A percentile compares a stretch with the other conserved stretches of the same genome.
These are phyloP conservation scores for Gymnothorax javanicus DNA, from an alignment of 2,797 vertebrate species.

Conservation along the genomic window DNA sequence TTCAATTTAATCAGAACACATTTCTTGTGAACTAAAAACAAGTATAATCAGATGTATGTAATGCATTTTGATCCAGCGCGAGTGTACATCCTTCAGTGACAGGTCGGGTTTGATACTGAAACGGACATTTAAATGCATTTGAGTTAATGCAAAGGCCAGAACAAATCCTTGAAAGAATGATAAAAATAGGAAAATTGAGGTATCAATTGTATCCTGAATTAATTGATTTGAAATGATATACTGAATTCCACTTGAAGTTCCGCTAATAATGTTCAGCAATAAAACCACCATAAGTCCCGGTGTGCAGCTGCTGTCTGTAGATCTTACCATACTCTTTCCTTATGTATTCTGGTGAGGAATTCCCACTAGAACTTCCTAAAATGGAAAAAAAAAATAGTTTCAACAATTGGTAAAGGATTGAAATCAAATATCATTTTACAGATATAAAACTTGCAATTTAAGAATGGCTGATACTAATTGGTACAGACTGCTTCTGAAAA, in stretches of 20 bases:
- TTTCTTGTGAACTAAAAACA: no score
- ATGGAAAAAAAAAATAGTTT: conserved; percentile 35
- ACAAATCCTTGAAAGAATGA: neutral
- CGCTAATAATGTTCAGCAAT: neutral
- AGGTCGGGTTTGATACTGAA: neutral
- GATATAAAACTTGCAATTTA: neutral
- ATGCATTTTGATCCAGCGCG: no score
- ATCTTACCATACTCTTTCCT: conserved; percentile 89
- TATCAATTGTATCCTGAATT: neutral
- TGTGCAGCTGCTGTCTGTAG: neutral
- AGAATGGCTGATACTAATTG: neutral
- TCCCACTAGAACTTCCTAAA: conserved; percentile 93
- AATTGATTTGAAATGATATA: no score
- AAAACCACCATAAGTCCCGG: neutral
- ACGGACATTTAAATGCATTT: neutral
- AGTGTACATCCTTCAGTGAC: neutral
- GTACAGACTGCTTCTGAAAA: neutral
- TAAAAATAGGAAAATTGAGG: neutral
- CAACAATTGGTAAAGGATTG: neutral
- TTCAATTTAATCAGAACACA: no score
- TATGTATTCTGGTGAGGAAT: conserved; percentile 93
- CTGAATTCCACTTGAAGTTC: neutral
- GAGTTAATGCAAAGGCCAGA: neutral
- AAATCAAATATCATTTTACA: neutral
- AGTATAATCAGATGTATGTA: no score